Evolutionary conservation across 1,140 invertebrate species (phyloP), one percentile per base, ranked within the genome.

Genomic region (Gonioctena quinquepunctata): DNA sequence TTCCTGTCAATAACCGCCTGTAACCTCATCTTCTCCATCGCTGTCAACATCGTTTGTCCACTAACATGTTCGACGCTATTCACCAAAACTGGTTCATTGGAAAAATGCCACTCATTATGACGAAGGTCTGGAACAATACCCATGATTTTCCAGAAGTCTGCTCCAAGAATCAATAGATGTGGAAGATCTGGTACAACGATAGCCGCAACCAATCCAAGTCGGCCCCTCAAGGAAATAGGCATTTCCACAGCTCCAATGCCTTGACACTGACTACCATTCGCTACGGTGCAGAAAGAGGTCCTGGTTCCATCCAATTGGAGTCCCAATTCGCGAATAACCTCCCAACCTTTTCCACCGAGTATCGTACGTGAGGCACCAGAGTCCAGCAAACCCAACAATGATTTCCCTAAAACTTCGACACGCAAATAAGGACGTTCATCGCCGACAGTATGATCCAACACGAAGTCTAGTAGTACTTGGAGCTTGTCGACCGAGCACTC

Each of bases 401-500:
- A 26, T 11, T 63, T 19, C 13, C 66, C 70, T 18, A 66, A 68
- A 57, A 74, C 33, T 16, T 18, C 18, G 1, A 74, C 64, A n/a
- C 26, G 19, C 6, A 74, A 48, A 50, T 74, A 74, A 1, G 72
- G 69, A 26, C 70, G n/a, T 52, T 68, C 59, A 19, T 72, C 66
- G 42, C 52, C 18, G 1, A 8, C 4, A 3, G 48, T 61, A 33
- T 54, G 48, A 21, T 57, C 50, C 2, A 71, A 54, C 8, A 54
- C 18, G 21, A 19, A 54, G 18, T 54, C 50, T 16, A 54, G 18
- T 18, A 54, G 8, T 22, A 54, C 50, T 54, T 19, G 16, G 18
- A 11, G 18, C 18, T 54, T 54, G 8, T 54, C 18, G 50, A 54
- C 21, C 50, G 21, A 54, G 21, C 18, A n/a, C 16, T 16, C 21